Evolutionary conservation across 2,113 vertebrate genomes (phyloP).

Genomic region (Perca schrenkii): DNA sequence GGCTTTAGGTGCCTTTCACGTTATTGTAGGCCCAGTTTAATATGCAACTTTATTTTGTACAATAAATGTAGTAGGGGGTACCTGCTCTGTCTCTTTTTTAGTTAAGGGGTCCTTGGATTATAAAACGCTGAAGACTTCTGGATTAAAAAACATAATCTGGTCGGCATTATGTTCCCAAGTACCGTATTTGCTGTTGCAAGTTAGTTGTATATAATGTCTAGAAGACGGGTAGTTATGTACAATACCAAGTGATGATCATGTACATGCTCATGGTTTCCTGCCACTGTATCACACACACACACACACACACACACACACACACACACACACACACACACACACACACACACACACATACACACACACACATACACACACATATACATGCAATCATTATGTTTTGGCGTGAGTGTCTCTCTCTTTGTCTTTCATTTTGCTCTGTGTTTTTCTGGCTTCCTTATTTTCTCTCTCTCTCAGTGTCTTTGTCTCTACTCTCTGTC

Average conservation of each 20-base stretch:
- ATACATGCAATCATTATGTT: constrained; percentile 29
- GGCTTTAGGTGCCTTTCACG: too few relatives aligned
- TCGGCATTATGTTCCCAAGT: neutral
- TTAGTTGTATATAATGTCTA: neutral
- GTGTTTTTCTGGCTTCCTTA: constrained; percentile 22
- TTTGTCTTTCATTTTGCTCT: constrained; percentile 46
- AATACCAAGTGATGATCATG: constrained; percentile 66
- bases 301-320: constrained; percentile 78
- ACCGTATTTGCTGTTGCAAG: neutral
- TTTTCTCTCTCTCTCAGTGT: constrained; percentile 33
- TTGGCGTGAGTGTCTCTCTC: constrained; percentile 31
- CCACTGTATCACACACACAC: constrained; percentile 50
- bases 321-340: too few relatives aligned
- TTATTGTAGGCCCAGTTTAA: too few relatives aligned
- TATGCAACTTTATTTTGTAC: too few relatives aligned
- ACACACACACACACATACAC: constrained; percentile 29
- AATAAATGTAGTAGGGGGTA: too few relatives aligned
- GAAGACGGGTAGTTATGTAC: neutral
- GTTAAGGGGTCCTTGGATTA: too few relatives aligned
- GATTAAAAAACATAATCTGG: neutral
- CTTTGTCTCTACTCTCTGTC: constrained; percentile 67
- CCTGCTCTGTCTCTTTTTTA: too few relatives aligned
- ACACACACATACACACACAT: constrained; percentile 67
- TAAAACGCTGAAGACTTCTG: too few relatives aligned
- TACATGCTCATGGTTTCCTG: constrained; percentile 67